These are phyloP conservation scores for Aphidius gifuensis DNA, from an alignment of 1,140 invertebrate species.

Conservation along the genomic window DNA sequence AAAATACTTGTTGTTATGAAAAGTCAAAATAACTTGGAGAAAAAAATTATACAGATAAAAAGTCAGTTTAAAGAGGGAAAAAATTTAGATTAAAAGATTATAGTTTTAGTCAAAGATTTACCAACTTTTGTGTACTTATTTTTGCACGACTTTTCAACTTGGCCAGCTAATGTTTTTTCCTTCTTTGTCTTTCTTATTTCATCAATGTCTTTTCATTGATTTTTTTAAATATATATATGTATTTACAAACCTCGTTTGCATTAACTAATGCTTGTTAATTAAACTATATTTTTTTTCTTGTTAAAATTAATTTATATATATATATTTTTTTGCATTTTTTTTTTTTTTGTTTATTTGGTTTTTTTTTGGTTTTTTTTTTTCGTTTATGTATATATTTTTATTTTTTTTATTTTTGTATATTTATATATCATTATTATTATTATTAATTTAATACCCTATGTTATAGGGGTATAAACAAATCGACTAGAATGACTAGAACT, in stretches of 20 bases:
- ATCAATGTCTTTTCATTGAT: neutral
- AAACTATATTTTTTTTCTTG: conserved; percentile 20
- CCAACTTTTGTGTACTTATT: conserved; percentile 19
- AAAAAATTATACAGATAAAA: conserved; percentile 8
- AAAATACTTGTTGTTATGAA: neutral
- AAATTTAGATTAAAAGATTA: conserved; percentile 4
- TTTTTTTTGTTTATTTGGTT: conserved; percentile 17
- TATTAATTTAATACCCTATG: conserved; percentile 26
- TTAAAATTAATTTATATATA: conserved; percentile 14
- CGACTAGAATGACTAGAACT: conserved; percentile 54
- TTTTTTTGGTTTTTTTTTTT: conserved; percentile 15
- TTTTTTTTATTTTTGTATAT: conserved; percentile 21
- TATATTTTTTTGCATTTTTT: conserved; percentile 21
- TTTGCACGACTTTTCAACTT: conserved; percentile 17
- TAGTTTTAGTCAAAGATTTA: conserved; percentile 6
- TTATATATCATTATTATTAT: conserved; percentile 14
- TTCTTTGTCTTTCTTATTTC: neutral
- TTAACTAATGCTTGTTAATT: conserved; percentile 7
- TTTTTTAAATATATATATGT: neutral
- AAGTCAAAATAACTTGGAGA: conserved; percentile 5
- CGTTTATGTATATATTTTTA: conserved; percentile 12
- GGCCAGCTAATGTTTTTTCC: conserved; percentile 15
- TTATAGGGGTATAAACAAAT: conserved; percentile 29
- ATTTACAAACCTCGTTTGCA: conserved; percentile 19
- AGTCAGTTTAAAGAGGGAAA: neutral